These are phyloP conservation scores for Tragelaphus buxtoni DNA, from an alignment of 2,113 vertebrate species.

Conservation along the genomic window DNA sequence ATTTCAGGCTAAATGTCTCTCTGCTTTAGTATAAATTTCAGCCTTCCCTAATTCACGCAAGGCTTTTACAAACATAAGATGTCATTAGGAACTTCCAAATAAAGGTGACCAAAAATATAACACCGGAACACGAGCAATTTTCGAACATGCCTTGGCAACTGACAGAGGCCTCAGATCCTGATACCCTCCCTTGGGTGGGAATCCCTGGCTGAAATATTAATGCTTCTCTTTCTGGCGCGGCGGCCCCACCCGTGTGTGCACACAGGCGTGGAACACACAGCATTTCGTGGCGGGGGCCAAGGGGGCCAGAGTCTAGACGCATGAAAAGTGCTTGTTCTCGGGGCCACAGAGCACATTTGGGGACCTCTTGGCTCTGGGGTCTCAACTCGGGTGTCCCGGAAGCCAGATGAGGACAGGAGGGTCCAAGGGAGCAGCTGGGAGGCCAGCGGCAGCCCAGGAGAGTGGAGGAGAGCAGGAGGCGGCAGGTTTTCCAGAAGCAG, in stretches of 20 bases:
- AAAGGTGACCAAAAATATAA: background rate
- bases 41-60: background rate
- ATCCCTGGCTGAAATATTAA: background rate
- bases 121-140: background rate
- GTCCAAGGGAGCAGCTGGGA: background rate
- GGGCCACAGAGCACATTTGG: background rate
- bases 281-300: accelerated
- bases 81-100: conserved; percentile 21
- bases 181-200: background rate
- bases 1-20: background rate
- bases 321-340: background rate
- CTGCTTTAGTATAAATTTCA: background rate
- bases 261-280: accelerated
- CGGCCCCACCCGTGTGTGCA: background rate
- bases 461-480: too few relatives aligned
- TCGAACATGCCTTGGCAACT: background rate
- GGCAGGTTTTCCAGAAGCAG: background rate
- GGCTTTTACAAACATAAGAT: background rate
- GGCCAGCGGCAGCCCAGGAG: background rate
- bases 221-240: background rate
- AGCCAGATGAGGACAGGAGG: background rate
- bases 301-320: background rate
- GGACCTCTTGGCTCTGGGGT: background rate
- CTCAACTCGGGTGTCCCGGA: background rate
- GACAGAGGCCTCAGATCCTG: background rate